Percentiles rank a stretch among this genome's conserved stretches.
These are phyloP conservation scores for Microctonus brassicae DNA, from an alignment of 2,888 invertebrate genomes.

Conservation along the genomic window DNA sequence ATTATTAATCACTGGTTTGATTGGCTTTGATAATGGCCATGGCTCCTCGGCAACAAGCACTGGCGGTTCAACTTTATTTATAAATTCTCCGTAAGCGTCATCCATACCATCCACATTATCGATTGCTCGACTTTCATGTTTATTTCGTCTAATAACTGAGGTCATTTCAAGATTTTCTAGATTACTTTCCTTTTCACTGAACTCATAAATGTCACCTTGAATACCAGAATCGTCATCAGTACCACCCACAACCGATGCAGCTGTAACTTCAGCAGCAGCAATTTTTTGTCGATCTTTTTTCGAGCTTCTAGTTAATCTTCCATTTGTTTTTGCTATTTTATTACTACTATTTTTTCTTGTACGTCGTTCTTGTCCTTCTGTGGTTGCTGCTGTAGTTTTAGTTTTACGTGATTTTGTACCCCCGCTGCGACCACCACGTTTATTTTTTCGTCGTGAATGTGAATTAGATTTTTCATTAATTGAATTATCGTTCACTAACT, in stretches of 20 bases:
- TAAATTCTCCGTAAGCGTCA: conserved; percentile 52
- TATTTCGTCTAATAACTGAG: conserved; percentile 60
- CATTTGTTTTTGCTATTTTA: conserved; percentile 51
- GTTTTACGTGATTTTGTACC: conserved; percentile 44
- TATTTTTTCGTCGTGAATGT: conserved; percentile 56
- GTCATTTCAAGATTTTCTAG: conserved; percentile 59
- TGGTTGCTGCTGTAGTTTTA: conserved; percentile 2
- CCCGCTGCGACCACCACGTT: conserved; percentile 45
- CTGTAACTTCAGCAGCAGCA: background rate
- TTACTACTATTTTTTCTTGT: conserved; percentile 33
- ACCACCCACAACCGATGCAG: conserved; percentile 54
- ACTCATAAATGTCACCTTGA: conserved; percentile 73
- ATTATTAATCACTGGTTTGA: conserved; percentile 17
- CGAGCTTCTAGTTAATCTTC: conserved; percentile 61
- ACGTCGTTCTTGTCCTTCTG: conserved; percentile 13
- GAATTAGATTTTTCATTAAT: conserved; percentile 39
- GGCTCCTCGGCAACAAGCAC: conserved; percentile 56
- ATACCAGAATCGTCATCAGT: conserved; percentile 68
- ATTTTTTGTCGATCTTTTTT: conserved; percentile 53
- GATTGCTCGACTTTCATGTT: conserved; percentile 55
- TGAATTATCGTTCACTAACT: conserved; percentile 14
- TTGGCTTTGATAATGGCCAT: conserved; percentile 50
- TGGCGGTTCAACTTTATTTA: conserved; percentile 56
- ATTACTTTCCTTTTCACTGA: conserved; percentile 70
- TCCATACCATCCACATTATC: conserved; percentile 51